Conservation (phyloP, 2,113 vertebrate genomes). For the Taxidea taxus region DNA sequence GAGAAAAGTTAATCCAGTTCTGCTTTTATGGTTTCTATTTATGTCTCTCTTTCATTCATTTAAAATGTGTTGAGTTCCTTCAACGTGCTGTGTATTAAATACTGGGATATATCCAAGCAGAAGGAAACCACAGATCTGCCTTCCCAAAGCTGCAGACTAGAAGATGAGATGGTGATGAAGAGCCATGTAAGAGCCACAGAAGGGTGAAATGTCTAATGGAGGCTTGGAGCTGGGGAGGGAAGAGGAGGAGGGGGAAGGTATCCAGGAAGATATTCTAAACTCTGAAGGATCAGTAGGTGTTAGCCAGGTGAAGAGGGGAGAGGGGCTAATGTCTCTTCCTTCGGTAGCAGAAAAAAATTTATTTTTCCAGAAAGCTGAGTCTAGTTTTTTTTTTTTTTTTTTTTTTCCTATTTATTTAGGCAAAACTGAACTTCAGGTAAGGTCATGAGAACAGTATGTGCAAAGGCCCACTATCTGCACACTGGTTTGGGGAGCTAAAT, state of each 20-base stretch:
- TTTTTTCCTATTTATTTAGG: constrained; percentile 68
- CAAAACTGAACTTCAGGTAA: constrained; percentile 40
- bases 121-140: background rate
- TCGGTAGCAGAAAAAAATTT: background rate
- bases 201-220: background rate
- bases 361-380: constrained; percentile 58
- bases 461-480: background rate
- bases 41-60: background rate
- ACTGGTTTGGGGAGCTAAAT: background rate
- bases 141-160: background rate
- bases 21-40: constrained; percentile 1
- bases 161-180: background rate
- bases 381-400: constrained; percentile 72
- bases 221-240: background rate
- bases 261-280: background rate
- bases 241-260: background rate
- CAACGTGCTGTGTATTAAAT: background rate
- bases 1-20: background rate
- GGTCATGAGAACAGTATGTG: background rate
- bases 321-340: background rate
- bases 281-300: background rate
- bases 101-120: background rate
- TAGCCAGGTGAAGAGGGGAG: background rate
- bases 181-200: background rate
- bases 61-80: background rate